Percentiles rank a stretch among this genome's conserved stretches.
phyloP scores from a whole-genome alignment of 2,888 invertebrate genomes.

The Philaethria dido region DNA sequence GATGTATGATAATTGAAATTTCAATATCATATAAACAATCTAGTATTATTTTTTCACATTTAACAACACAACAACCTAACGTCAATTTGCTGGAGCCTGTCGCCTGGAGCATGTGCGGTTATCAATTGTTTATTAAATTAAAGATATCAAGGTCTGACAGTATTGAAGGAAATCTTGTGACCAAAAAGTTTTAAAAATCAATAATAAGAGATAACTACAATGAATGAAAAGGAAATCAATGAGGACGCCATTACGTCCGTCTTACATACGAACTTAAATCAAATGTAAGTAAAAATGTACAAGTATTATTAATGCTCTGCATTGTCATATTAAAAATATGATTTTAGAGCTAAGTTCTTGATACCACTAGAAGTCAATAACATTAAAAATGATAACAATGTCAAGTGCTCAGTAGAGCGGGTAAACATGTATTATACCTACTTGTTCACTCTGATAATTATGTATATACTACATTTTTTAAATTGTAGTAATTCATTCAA shows the following conservation, averaged over 20 bases:
- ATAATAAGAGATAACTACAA: neutral
- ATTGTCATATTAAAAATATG: constrained; percentile 9
- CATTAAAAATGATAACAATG: constrained; percentile 65
- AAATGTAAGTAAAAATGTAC: neutral
- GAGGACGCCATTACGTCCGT: neutral
- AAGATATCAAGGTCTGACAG: neutral
- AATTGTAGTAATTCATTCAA: constrained; percentile 38
- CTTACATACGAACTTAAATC: neutral
- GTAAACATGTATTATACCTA: constrained; percentile 40
- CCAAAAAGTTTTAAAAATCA: neutral
- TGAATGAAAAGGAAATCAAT: neutral
- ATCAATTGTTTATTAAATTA: too few relatives aligned
- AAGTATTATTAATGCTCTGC: neutral
- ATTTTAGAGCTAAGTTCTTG: constrained; percentile 29
- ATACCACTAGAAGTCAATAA: constrained; percentile 61
- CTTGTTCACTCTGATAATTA: constrained; percentile 43
- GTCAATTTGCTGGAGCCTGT: neutral
- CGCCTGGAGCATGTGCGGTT: neutral
- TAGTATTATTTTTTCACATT: neutral
- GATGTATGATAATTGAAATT: neutral
- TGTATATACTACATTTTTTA: constrained; percentile 32
- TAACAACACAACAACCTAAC: neutral
- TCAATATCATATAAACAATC: too few relatives aligned
- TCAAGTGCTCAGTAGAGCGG: constrained; percentile 60
- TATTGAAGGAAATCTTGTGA: neutral